phyloP scores from a whole-genome alignment of 2,113 vertebrate species.

The Perccottus glenii region DNA sequence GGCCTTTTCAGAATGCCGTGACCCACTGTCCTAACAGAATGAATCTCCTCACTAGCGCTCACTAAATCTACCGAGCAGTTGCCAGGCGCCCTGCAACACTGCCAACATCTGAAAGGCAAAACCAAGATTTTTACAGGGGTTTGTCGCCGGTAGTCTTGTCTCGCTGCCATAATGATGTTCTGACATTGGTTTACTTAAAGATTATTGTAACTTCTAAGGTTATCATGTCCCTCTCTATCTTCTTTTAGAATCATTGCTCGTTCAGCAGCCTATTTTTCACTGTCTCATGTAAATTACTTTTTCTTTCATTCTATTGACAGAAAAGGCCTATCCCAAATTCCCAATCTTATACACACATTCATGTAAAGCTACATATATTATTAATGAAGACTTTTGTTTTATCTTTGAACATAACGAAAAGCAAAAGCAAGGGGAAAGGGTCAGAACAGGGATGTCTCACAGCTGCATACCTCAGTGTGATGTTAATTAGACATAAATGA shows the following conservation, averaged over 20 bases:
- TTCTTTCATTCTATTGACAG: background rate
- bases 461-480: background rate
- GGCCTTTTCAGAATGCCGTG: background rate
- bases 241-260: background rate
- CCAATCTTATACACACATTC: background rate
- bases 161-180: background rate
- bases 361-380: background rate
- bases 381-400: background rate
- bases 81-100: background rate
- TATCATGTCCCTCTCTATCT: background rate
- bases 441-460: background rate
- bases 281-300: background rate
- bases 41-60: background rate
- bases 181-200: background rate
- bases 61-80: conserved; percentile 2
- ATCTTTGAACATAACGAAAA: background rate
- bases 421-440: background rate
- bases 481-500: no score
- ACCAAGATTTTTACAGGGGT: background rate
- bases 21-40: conserved; percentile 7
- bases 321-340: background rate
- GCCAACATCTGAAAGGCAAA: conserved; percentile 9
- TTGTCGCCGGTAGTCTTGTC: background rate
- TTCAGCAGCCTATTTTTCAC: no score
- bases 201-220: conserved; percentile 4